Evolutionary conservation across 2,797 vertebrate species (phyloP).

Genomic region (Podarcis siculus): DNA sequence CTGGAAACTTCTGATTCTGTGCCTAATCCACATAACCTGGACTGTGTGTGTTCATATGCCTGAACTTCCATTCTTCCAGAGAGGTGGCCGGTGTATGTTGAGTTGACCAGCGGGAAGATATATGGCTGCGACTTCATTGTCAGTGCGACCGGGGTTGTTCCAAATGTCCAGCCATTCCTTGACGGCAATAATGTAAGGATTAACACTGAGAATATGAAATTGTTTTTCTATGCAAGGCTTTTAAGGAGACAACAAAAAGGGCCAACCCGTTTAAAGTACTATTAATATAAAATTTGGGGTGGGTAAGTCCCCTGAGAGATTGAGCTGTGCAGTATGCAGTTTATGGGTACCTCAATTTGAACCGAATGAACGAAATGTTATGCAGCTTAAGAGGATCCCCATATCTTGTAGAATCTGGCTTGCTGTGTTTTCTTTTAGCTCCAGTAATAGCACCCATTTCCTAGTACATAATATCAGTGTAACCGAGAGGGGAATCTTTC

Average conservation of each 20-base stretch:
- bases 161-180: conserved; percentile 89
- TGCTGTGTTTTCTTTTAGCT: background rate
- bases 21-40: background rate
- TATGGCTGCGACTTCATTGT: conserved; percentile 93
- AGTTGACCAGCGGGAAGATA: conserved; percentile 88
- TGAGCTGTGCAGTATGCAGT: background rate
- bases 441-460: background rate
- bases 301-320: background rate
- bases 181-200: conserved; percentile 87
- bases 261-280: background rate
- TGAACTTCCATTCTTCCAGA: conserved; percentile 71
- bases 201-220: background rate
- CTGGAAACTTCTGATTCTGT: background rate
- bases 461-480: background rate
- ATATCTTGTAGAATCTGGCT: background rate
- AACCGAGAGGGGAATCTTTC: background rate
- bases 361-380: background rate
- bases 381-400: background rate
- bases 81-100: conserved; percentile 89
- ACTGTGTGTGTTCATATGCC: conserved; percentile 46
- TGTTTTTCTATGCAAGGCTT: too few relatives aligned
- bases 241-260: too few relatives aligned
- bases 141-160: conserved; percentile 92
- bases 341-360: background rate
- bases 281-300: background rate